Conservation (phyloP, 1,140 invertebrate genomes). For the Drosophila malerkotliana region DNA sequence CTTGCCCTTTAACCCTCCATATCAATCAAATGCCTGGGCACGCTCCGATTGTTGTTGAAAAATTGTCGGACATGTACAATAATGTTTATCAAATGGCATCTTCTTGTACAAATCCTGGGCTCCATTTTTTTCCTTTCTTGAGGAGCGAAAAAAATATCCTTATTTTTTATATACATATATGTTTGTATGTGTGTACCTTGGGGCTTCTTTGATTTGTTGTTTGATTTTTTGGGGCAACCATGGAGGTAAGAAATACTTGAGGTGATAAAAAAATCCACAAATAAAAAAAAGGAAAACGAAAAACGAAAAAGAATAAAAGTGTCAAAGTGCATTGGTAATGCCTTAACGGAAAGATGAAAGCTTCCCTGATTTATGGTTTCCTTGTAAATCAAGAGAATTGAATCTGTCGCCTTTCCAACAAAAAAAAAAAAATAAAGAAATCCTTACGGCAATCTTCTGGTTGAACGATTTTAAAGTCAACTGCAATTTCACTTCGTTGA, state of each 20-base stretch:
- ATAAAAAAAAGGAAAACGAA: neutral
- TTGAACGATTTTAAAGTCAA: conserved; percentile 16
- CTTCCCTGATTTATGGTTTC: conserved; percentile 64
- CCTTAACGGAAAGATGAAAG: conserved; percentile 63
- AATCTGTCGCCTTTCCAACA: conserved; percentile 5
- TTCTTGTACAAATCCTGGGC: conserved; percentile 29
- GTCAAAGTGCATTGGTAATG: conserved; percentile 73
- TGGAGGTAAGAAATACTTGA: neutral
- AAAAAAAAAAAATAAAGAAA: neutral
- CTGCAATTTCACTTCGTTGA: conserved; percentile 24
- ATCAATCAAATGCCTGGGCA: conserved; percentile 70
- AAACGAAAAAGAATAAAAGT: conserved; percentile 14
- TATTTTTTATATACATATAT: neutral
- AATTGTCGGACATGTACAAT: conserved; percentile 80
- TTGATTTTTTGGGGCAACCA: neutral
- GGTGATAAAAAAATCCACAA: neutral
- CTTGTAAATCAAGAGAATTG: conserved; percentile 5
- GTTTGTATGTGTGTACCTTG: neutral
- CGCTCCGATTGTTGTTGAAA: conserved; percentile 75
- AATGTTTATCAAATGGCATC: conserved; percentile 79
- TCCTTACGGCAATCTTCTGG: conserved; percentile 6
- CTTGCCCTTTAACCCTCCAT: neutral
- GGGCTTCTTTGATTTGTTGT: conserved; percentile 18
- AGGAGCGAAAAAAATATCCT: neutral
- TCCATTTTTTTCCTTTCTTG: neutral